Percentiles rank a stretch among this genome's conserved stretches.
Evolutionary conservation across 2,888 invertebrate genomes (phyloP).

Genomic region (Xestia sexstrigata): DNA sequence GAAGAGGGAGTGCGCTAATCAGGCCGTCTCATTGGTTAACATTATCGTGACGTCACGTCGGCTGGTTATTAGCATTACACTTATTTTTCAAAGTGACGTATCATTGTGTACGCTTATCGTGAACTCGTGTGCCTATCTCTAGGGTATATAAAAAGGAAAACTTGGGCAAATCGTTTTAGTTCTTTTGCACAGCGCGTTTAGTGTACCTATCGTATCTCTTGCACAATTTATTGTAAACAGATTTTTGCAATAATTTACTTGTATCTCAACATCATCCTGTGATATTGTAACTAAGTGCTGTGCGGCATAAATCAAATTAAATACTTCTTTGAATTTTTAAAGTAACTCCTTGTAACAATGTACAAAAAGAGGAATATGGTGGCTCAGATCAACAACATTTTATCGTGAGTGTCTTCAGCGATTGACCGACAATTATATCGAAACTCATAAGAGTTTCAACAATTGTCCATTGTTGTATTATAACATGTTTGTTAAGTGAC

Average conservation of each 20-base stretch:
- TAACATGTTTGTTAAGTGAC: slow-evolving; percentile 40
- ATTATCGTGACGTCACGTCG: slow-evolving; percentile 79
- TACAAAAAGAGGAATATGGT: slow-evolving; percentile 84
- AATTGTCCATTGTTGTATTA: slow-evolving; percentile 43
- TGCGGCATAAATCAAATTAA: slow-evolving; percentile 6
- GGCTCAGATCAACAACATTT: slow-evolving; percentile 80
- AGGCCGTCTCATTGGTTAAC: slow-evolving; percentile 77
- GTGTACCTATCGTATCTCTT: slow-evolving; percentile 61
- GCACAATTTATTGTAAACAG: slow-evolving; percentile 34
- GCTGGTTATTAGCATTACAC: slow-evolving; percentile 68
- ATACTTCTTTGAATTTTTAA: not conserved
- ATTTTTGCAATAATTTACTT: slow-evolving; percentile 70
- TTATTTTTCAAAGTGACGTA: slow-evolving; percentile 82
- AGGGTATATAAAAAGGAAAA: slow-evolving; percentile 79
- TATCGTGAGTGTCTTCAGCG: slow-evolving; percentile 78
- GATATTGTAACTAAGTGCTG: slow-evolving; percentile 21
- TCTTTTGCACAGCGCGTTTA: slow-evolving; percentile 60
- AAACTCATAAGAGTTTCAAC: slow-evolving; percentile 41
- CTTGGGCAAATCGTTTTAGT: slow-evolving; percentile 71
- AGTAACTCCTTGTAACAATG: slow-evolving; percentile 70
- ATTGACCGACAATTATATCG: slow-evolving; percentile 46
- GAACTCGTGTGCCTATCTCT: slow-evolving; percentile 63
- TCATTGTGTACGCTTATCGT: slow-evolving; percentile 71
- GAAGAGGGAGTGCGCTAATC: slow-evolving; percentile 83
- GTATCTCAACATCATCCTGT: slow-evolving; percentile 24